Base-by-base conservation (phyloP, 1,140 invertebrate species). In the Rhopalosiphum maidis region DNA sequence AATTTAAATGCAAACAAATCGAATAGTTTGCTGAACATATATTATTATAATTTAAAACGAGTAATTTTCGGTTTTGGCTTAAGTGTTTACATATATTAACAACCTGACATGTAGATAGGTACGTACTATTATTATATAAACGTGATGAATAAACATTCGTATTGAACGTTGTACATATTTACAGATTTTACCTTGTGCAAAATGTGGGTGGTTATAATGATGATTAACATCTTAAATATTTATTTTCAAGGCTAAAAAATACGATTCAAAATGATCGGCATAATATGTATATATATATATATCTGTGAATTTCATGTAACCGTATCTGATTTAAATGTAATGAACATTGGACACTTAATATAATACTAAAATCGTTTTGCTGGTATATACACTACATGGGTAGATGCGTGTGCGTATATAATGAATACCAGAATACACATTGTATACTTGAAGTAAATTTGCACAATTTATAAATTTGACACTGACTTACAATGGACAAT, bases 61-160 rank as follows among this genome's bases (percentile, higher is more conserved):
- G 30, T 77, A 77, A 77, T 77, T 77, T 77, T 77, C 30, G 30
- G 30, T n/a, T 77, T n/a, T 77, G 15, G 30, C 11, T 77, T n/a
- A 68, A 68, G 60, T 68, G 60, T 77, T 77, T 77, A n/a, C 60
- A 77, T n/a, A n/a, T 77, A 77, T n/a, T n/a, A n/a, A 77, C 60
- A n/a, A n/a, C 1, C n/a, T n/a, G 60, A n/a, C 30, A n/a, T 77
- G 60, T 77, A n/a, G 60, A n/a, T 21, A n/a, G 60, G n/a, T 77
- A n/a, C 25, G 60, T 18, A 68, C 30, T 77, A 77, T 35, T 82
- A 83, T 37, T 37, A 83, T 83, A 83, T 37, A 83, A 83, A 85
- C 83, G 41, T 85, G 83, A 85, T 37, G 83, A 85, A 85, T 85
- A 41, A 37, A 41, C 25, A 46, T 86, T 86, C 43, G 15, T 18